phyloP scores from a whole-genome alignment of 2,113 vertebrate species.

The Nycticorax nycticorax region DNA sequence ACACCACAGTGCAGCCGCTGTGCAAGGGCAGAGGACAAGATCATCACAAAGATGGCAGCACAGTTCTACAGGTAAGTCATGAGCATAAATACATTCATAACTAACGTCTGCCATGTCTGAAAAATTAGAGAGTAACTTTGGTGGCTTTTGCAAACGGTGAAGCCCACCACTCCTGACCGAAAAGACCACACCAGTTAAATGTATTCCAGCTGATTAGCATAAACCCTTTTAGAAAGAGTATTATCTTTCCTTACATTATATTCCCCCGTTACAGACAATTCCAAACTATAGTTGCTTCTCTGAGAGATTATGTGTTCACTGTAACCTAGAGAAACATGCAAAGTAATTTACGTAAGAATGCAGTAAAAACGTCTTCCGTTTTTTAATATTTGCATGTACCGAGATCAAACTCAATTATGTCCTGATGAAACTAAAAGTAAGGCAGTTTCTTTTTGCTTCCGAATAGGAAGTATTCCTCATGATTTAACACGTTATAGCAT shows the following conservation, averaged over 20 bases:
- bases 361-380: background rate
- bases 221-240: background rate
- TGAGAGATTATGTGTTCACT: background rate
- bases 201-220: background rate
- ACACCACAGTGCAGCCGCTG: background rate
- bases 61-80: background rate
- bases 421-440: background rate
- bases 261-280: background rate
- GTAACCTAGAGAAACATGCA: background rate
- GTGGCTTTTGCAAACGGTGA: background rate
- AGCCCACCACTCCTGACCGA: background rate
- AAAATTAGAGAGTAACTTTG: background rate
- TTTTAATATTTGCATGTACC: background rate
- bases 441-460: background rate
- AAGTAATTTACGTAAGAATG: background rate
- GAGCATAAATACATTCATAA: accelerated
- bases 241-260: background rate
- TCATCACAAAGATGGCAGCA: background rate
- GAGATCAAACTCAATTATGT: background rate
- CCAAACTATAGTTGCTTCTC: background rate
- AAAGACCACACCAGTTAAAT: background rate
- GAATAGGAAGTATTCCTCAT: background rate
- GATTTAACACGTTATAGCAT: background rate
- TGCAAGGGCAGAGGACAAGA: background rate
- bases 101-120: background rate